phyloP scores from a whole-genome alignment of 1,140 invertebrate species.

The Asbolus verrucosus region DNA sequence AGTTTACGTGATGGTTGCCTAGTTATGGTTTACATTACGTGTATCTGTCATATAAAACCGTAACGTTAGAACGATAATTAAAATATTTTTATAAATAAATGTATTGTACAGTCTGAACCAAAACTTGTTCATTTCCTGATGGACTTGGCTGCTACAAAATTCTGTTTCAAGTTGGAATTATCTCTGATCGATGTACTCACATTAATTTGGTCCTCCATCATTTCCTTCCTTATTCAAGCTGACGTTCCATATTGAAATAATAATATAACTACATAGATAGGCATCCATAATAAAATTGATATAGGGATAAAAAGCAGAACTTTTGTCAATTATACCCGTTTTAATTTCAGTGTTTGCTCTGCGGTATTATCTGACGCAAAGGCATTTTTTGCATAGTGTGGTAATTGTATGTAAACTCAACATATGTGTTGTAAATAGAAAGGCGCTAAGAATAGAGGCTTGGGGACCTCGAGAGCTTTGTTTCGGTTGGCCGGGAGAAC shows the following conservation, averaged over 20 bases:
- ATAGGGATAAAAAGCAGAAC: too few relatives aligned
- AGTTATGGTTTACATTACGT: conserved; percentile 1
- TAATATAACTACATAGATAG: neutral
- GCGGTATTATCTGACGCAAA: too few relatives aligned
- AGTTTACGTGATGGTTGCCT: conserved; percentile 11
- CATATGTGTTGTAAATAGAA: conserved; percentile 43
- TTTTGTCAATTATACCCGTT: too few relatives aligned
- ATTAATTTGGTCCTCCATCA: conserved; percentile 5
- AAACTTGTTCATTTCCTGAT: too few relatives aligned
- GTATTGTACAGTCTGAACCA: too few relatives aligned
- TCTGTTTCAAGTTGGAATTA: too few relatives aligned
- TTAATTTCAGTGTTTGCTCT: too few relatives aligned
- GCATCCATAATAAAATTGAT: neutral
- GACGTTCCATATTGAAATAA: too few relatives aligned
- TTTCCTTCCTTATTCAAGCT: too few relatives aligned
- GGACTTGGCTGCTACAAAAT: too few relatives aligned
- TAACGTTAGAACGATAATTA: too few relatives aligned
- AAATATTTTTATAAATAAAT: too few relatives aligned
- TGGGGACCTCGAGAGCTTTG: conserved; percentile 44
- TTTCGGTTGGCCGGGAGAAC: conserved; percentile 38
- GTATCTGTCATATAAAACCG: conserved; percentile 9
- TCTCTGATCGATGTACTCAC: neutral
- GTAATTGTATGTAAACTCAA: conserved; percentile 8
- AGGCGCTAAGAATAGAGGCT: conserved; percentile 44
- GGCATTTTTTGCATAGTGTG: neutral